These are phyloP conservation scores for Mus musculus DNA, from an alignment of 2,113 vertebrate species.

Conservation along the genomic window DNA sequence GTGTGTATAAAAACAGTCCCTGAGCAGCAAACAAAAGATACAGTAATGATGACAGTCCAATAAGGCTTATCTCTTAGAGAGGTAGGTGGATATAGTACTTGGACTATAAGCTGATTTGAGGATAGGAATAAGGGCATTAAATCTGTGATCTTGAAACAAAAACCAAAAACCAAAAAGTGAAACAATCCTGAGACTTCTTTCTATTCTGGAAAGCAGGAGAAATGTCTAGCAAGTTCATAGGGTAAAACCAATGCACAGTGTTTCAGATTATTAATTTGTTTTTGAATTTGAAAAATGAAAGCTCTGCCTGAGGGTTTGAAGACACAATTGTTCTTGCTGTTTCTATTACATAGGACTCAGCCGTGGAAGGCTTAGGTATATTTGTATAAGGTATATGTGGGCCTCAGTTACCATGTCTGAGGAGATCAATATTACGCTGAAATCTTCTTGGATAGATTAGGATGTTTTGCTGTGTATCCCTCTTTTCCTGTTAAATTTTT, in stretches of 20 bases:
- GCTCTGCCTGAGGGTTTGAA: background rate
- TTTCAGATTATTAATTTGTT: constrained; percentile 49
- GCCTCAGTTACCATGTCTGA: background rate
- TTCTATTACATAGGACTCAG: background rate
- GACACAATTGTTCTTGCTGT: background rate
- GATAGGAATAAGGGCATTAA: constrained; percentile 40
- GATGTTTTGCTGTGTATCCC: background rate
- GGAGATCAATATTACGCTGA: background rate
- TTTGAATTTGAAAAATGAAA: background rate
- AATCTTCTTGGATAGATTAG: background rate
- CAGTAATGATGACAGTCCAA: constrained; percentile 55
- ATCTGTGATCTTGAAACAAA: background rate
- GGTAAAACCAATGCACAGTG: background rate
- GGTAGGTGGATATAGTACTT: background rate
- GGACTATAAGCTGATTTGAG: background rate
- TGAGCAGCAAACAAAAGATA: background rate
- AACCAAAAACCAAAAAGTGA: background rate
- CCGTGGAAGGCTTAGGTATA: background rate
- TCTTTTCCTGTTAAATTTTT: background rate
- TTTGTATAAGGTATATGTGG: background rate
- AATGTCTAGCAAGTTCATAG: background rate
- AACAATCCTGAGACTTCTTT: background rate
- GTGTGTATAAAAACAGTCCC: constrained; percentile 13
- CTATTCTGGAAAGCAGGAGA: background rate
- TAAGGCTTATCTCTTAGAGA: constrained; percentile 44